Evolutionary conservation across 2,113 vertebrate species (phyloP).

Genomic region (Anser brachyrhynchus): DNA sequence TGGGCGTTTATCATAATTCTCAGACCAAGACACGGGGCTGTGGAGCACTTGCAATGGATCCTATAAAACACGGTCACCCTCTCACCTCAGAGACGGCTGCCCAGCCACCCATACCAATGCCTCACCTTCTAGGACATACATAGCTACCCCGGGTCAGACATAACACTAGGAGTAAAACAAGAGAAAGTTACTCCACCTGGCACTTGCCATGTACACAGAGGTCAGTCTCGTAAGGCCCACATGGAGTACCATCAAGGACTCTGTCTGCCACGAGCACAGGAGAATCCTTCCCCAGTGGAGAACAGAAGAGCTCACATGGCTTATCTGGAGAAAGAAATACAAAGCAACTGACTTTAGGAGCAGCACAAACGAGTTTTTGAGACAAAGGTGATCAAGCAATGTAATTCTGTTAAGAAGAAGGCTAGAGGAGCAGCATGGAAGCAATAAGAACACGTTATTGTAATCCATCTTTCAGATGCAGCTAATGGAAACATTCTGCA

Average conservation of each 20-base stretch:
- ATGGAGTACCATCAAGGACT: constrained; percentile 94
- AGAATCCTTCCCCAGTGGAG: constrained; percentile 85
- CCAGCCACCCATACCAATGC: neutral
- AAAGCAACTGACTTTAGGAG: neutral
- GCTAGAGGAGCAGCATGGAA: neutral
- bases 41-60: neutral
- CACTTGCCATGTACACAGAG: constrained; percentile 95
- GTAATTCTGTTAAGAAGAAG: neutral
- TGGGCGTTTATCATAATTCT: neutral
- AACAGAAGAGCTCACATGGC: constrained; percentile 92
- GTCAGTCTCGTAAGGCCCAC: constrained; percentile 92
- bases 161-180: neutral
- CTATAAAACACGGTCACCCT: neutral
- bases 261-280: constrained; percentile 87
- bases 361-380: neutral
- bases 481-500: neutral
- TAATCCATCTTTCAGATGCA: neutral
- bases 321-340: constrained; percentile 81
- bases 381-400: neutral
- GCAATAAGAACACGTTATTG: neutral
- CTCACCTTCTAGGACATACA: neutral
- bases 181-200: constrained; percentile 82
- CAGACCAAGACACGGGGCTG: neutral
- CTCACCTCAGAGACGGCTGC: neutral
- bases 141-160: neutral